phyloP scores from a whole-genome alignment of 1,140 invertebrate species.

The Bactericera cockerelli region DNA sequence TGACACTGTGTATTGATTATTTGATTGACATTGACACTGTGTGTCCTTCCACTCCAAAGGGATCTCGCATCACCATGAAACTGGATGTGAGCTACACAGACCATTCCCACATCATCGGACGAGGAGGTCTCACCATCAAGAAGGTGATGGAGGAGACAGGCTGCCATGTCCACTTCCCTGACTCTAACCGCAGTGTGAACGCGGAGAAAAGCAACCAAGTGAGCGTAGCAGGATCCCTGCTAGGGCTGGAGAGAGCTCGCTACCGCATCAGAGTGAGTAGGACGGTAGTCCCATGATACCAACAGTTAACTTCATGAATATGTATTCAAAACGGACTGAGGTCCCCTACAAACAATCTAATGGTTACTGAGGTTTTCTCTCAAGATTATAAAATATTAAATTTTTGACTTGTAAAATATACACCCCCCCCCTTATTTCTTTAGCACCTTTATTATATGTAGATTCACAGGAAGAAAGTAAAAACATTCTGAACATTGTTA shows the following conservation, averaged over 20 bases:
- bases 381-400: too few species aligned
- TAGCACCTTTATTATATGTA: too few species aligned
- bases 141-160: conserved; percentile 89
- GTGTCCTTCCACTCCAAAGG: conserved; percentile 39
- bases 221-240: conserved; percentile 74
- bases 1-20: too few species aligned
- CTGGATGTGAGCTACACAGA: conserved; percentile 95
- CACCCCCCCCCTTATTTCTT: too few species aligned
- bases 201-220: conserved; percentile 94
- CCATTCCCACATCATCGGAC: conserved; percentile 96
- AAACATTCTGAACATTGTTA: too few species aligned
- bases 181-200: conserved; percentile 85
- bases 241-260: conserved; percentile 78
- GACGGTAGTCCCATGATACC: background rate
- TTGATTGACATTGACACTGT: too few species aligned
- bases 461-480: too few species aligned
- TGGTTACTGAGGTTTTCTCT: too few species aligned
- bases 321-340: too few species aligned
- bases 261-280: conserved; percentile 65
- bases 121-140: conserved; percentile 89
- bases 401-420: too few species aligned
- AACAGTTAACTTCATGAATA: background rate
- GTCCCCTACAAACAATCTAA: too few species aligned
- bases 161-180: conserved; percentile 96
- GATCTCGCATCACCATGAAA: conserved; percentile 87